These are phyloP conservation scores for Phylloscopus trochiloides DNA, from an alignment of 2,113 vertebrate genomes.

Conservation along the genomic window DNA sequence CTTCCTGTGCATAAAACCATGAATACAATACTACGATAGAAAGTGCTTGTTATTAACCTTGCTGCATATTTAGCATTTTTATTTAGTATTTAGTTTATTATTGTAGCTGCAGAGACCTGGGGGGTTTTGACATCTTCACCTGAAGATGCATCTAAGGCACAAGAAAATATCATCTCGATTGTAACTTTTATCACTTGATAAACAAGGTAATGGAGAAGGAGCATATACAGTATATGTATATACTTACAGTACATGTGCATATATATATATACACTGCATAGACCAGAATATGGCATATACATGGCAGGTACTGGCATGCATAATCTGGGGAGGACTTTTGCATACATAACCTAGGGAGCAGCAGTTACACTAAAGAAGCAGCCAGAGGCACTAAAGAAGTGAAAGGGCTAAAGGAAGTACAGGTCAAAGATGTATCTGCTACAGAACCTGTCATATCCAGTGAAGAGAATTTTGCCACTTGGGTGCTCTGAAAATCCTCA, in stretches of 20 bases:
- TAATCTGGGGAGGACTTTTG: background rate
- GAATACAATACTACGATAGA: background rate
- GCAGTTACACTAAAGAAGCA: background rate
- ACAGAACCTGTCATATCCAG: background rate
- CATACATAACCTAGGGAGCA: background rate
- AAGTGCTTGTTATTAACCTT: background rate
- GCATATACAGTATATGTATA: background rate
- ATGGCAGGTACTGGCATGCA: background rate
- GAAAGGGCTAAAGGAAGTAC: background rate
- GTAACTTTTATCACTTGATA: background rate
- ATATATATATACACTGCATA: background rate
- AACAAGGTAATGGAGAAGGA: background rate
- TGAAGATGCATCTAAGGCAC: background rate
- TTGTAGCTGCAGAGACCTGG: background rate
- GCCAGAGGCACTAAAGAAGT: background rate
- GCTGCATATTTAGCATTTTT: background rate
- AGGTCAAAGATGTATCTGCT: background rate
- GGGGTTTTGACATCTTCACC: background rate
- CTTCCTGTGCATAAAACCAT: background rate
- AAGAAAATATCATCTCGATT: background rate
- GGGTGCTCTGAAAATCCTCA: background rate
- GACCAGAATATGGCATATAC: background rate
- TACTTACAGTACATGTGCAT: accelerated
- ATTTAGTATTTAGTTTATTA: background rate
- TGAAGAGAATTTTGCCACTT: background rate